Evolutionary conservation across 2,113 vertebrate genomes (phyloP).

Genomic region (Nanorana parkeri): DNA sequence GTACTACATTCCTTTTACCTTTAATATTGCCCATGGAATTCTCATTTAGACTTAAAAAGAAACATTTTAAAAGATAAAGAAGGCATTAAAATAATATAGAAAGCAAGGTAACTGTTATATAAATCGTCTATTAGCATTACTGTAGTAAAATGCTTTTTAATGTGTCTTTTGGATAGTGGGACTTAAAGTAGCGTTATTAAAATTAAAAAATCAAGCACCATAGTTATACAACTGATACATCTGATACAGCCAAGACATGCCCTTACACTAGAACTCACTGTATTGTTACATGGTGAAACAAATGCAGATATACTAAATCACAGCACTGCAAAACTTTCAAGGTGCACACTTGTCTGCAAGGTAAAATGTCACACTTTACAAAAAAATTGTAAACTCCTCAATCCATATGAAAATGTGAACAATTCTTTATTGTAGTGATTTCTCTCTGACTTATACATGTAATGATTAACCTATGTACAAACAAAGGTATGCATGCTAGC

Average conservation of each 20-base stretch:
- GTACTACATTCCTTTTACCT: too few species aligned
- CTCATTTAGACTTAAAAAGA: too few species aligned
- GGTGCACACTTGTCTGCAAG: too few species aligned
- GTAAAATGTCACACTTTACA: neutral
- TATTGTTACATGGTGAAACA: slow-evolving; percentile 12
- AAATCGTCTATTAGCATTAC: too few species aligned
- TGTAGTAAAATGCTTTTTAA: too few species aligned
- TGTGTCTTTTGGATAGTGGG: too few species aligned
- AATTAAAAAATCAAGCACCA: neutral
- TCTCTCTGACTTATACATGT: slow-evolving; percentile 14
- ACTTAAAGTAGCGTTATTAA: too few species aligned
- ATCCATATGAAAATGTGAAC: too few species aligned
- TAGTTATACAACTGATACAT: neutral
- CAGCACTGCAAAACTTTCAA: neutral
- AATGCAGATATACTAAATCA: neutral
- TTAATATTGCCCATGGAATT: too few species aligned
- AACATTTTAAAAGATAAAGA: too few species aligned
- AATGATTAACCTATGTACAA: slow-evolving; percentile 44
- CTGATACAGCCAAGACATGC: neutral
- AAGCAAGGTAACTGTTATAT: too few species aligned
- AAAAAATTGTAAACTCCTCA: neutral
- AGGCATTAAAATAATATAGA: too few species aligned
- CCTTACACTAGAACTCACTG: neutral
- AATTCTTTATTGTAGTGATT: neutral
- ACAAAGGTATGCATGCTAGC: slow-evolving; percentile 29